A percentile compares a stretch with the other conserved stretches of the same genome.
Conservation (phyloP, 2,888 invertebrate species). For the Pristionchus maxplancki region DNA sequence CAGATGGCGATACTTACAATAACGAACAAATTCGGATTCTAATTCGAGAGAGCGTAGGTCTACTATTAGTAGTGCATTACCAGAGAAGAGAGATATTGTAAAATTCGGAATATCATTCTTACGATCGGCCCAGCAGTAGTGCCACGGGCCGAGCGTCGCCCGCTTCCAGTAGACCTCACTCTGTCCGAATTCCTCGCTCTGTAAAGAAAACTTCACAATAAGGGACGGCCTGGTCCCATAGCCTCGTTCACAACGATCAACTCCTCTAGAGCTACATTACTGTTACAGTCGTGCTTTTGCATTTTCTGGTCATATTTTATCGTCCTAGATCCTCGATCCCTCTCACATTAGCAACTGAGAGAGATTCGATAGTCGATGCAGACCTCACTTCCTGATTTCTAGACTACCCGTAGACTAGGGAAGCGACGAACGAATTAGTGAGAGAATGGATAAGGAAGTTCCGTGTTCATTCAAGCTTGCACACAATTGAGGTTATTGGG, state of each 20-base stretch:
- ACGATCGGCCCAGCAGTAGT: slow-evolving; percentile 77
- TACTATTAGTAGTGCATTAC: too few relatives aligned
- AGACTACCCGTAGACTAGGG: background rate
- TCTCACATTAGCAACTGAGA: background rate
- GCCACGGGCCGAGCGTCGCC: slow-evolving; percentile 77
- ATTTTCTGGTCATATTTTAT: too few relatives aligned
- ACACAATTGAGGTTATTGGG: too few relatives aligned
- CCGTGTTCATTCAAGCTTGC: background rate
- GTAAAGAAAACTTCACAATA: background rate
- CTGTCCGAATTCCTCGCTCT: slow-evolving; percentile 40
- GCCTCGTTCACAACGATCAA: too few relatives aligned
- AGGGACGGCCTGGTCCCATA: background rate
- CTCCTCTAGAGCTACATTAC: too few relatives aligned
- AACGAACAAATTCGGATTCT: too few relatives aligned
- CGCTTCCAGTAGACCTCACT: slow-evolving; percentile 69
- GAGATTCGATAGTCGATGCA: background rate
- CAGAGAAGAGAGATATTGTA: too few relatives aligned
- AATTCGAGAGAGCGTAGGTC: too few relatives aligned
- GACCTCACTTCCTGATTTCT: background rate
- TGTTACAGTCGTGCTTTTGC: too few relatives aligned
- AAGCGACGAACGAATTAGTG: background rate
- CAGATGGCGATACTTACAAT: too few relatives aligned
- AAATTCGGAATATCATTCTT: too few relatives aligned
- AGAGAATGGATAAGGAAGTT: background rate
- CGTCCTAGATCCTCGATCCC: background rate